A percentile compares a stretch with the other conserved stretches of the same genome.
Conservation (phyloP, 2,797 vertebrate species). For the Potorous gilbertii region DNA sequence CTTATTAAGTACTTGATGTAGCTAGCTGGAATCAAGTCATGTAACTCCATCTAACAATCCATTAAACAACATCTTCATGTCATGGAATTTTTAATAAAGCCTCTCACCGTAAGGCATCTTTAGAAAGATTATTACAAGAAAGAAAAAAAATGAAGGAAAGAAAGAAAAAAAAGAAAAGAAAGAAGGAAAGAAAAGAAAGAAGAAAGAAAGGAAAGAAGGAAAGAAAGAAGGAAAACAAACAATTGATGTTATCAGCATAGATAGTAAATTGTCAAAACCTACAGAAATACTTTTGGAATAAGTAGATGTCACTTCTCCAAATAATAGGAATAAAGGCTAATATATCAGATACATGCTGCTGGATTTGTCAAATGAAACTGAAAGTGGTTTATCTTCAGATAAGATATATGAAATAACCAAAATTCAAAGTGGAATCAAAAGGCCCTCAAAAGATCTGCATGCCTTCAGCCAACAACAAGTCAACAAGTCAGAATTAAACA, state of each 20-base stretch:
- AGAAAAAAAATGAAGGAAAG: neutral
- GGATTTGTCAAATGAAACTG: neutral
- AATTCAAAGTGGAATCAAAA: neutral
- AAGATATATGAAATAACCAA: neutral
- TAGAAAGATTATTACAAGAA: neutral
- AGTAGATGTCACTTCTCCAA: neutral
- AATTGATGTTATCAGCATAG: neutral
- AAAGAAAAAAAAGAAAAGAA: no score
- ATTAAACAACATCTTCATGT: neutral
- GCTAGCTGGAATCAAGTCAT: neutral
- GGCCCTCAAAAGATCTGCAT: neutral
- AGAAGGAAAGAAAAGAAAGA: no score
- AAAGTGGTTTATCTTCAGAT: neutral
- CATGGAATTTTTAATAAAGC: neutral
- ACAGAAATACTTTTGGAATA: neutral
- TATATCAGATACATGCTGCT: neutral
- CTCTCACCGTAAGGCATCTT: neutral
- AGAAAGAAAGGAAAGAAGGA: neutral
- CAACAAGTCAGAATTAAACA: neutral
- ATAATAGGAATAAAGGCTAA: neutral
- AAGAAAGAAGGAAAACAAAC: neutral
- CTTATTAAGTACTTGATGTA: neutral
- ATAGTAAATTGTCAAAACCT: neutral
- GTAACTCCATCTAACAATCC: neutral
- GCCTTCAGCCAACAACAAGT: neutral